phyloP scores from a whole-genome alignment of 2,797 vertebrate species.

The Borostomias antarcticus region DNA sequence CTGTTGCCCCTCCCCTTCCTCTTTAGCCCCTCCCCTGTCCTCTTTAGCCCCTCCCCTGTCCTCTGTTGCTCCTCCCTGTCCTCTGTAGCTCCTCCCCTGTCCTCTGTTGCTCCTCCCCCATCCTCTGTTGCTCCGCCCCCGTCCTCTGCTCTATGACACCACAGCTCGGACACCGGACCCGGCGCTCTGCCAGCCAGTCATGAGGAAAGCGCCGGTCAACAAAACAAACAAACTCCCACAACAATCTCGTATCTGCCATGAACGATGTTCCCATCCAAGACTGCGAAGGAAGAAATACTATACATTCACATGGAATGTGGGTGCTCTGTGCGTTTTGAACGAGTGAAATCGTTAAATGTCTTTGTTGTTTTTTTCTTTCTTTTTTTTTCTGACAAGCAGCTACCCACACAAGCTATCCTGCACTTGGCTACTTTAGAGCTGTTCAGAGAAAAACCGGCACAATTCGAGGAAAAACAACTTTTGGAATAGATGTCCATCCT shows the following conservation, averaged over 20 bases:
- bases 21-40: too few relatives aligned
- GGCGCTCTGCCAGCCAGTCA: conserved; percentile 71
- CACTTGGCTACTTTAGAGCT: conserved; percentile 70
- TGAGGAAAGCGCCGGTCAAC: conserved; percentile 41
- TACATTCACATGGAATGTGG: conserved; percentile 55
- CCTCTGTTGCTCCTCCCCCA: conserved; percentile 6
- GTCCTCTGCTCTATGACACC: conserved; percentile 42
- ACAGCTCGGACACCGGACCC: conserved; percentile 54
- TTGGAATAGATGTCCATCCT: conserved; percentile 62
- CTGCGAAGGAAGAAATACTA: conserved; percentile 31
- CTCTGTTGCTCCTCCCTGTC: too few relatives aligned
- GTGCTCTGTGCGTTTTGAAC: conserved; percentile 51
- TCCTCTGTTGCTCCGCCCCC: neutral
- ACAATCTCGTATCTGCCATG: conserved; percentile 41
- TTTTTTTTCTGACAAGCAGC: conserved; percentile 63
- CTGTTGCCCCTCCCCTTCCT: neutral
- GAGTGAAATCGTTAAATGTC: conserved; percentile 50
- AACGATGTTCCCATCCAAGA: conserved; percentile 43
- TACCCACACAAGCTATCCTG: conserved; percentile 67
- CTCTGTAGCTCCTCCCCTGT: too few relatives aligned
- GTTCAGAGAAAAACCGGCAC: conserved; percentile 61
- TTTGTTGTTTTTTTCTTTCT: conserved; percentile 37
- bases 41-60: too few relatives aligned
- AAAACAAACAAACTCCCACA: conserved; percentile 23
- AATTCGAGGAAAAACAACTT: conserved; percentile 50